Evolutionary conservation across 2,113 vertebrate species (phyloP).

Genomic region (Phyllostomus discolor): DNA sequence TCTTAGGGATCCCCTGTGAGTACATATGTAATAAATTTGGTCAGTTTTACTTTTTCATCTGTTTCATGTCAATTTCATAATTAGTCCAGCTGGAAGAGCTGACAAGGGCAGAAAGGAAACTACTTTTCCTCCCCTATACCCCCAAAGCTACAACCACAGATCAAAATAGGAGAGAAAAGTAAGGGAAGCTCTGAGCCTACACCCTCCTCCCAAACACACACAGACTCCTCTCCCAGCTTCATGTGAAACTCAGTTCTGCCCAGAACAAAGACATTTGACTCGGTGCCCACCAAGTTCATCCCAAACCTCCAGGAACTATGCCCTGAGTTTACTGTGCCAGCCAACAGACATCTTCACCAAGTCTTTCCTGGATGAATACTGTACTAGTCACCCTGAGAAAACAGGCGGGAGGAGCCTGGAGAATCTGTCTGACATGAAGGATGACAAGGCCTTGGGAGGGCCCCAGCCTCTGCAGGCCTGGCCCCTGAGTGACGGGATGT

Average conservation of each 20-base stretch:
- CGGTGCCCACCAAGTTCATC: too few relatives aligned
- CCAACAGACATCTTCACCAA: background rate
- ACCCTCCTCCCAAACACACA: background rate
- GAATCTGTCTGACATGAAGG: background rate
- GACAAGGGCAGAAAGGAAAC: background rate
- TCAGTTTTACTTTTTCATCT: background rate
- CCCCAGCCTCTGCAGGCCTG: background rate
- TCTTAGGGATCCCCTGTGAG: background rate
- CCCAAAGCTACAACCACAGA: background rate
- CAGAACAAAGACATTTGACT: background rate
- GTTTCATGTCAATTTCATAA: background rate
- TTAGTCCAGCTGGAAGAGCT: background rate
- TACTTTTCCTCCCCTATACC: background rate
- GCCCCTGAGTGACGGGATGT: background rate
- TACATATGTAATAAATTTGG: background rate
- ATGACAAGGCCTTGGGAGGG: background rate
- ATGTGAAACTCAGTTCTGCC: background rate
- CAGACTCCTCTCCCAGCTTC: background rate
- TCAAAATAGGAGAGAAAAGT: background rate
- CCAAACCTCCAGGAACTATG: too few relatives aligned
- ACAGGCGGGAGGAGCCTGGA: background rate
- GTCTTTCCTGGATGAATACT: background rate
- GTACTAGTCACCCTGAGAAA: background rate
- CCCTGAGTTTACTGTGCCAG: background rate
- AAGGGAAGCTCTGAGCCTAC: background rate